These are phyloP conservation scores for Neodiprion lecontei DNA, from an alignment of 1,140 invertebrate genomes.

Conservation along the genomic window DNA sequence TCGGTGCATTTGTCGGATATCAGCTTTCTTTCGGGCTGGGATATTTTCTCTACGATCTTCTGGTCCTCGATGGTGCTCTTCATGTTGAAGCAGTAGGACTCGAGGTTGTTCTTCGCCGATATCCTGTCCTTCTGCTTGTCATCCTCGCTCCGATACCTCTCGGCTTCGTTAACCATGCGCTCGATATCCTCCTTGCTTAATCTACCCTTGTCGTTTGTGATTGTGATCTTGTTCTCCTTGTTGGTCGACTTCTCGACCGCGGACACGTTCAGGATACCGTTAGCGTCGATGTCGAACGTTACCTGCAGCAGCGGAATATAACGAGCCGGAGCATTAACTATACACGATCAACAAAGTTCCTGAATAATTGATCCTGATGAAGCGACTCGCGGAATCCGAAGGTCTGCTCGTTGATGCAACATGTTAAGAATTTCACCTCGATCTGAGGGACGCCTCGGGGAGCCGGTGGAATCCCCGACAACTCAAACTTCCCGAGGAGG, in stretches of 20 bases:
- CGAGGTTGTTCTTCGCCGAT: slow-evolving; percentile 65
- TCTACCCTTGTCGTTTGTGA: slow-evolving; percentile 85
- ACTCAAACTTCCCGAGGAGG: slow-evolving; percentile 78
- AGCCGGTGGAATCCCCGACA: slow-evolving; percentile 83
- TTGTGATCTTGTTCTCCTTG: slow-evolving; percentile 81
- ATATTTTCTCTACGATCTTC: slow-evolving; percentile 56
- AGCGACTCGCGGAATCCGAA: too few species aligned
- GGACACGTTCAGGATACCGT: slow-evolving; percentile 72
- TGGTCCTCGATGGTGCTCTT: slow-evolving; percentile 64
- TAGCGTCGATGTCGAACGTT: slow-evolving; percentile 73
- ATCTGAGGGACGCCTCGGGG: slow-evolving; percentile 83
- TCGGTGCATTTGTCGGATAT: slow-evolving; percentile 58
- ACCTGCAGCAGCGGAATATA: slow-evolving; percentile 43
- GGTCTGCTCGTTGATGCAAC: too few species aligned
- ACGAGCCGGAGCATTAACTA: too few species aligned
- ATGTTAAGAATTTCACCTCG: slow-evolving; percentile 49
- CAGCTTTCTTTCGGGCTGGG: slow-evolving; percentile 45
- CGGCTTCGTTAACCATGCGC: slow-evolving; percentile 76
- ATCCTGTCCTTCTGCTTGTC: slow-evolving; percentile 73
- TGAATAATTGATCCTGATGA: too few species aligned
- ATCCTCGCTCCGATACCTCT: slow-evolving; percentile 71
- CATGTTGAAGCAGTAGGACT: slow-evolving; percentile 77
- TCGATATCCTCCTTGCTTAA: slow-evolving; percentile 84
- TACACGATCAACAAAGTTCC: too few species aligned
- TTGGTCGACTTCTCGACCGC: slow-evolving; percentile 65